Evolutionary conservation across 2,888 invertebrate genomes (phyloP).

Genomic region (Archaeoteleia sp.): DNA sequence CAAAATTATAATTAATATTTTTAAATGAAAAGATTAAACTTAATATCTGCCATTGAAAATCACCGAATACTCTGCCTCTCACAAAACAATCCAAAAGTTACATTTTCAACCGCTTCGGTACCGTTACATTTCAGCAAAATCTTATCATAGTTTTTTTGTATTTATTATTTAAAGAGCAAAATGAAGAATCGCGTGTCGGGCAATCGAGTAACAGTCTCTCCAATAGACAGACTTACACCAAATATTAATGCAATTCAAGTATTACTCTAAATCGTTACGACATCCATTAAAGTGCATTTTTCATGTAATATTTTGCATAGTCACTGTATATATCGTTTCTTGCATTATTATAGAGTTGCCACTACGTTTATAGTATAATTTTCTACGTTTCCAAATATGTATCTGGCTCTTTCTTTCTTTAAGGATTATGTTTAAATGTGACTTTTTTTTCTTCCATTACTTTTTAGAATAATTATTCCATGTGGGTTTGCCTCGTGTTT

Average conservation of each 20-base stretch:
- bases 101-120: too few species aligned
- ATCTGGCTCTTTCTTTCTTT: slow-evolving; percentile 55
- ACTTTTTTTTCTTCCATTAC: slow-evolving; percentile 18
- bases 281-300: slow-evolving; percentile 67
- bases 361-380: slow-evolving; percentile 69
- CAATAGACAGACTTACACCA: slow-evolving; percentile 63
- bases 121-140: too few species aligned
- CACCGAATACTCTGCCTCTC: slow-evolving; percentile 55
- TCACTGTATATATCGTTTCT: slow-evolving; percentile 67
- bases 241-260: slow-evolving; percentile 65
- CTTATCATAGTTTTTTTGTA: too few species aligned
- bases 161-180: neutral
- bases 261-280: slow-evolving; percentile 66
- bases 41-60: slow-evolving; percentile 59
- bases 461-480: slow-evolving; percentile 52
- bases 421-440: slow-evolving; percentile 36
- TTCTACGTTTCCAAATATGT: slow-evolving; percentile 69
- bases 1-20: slow-evolving; percentile 58
- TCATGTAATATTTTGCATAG: slow-evolving; percentile 69
- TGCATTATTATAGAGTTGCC: slow-evolving; percentile 68
- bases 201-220: slow-evolving; percentile 55
- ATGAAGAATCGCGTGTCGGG: slow-evolving; percentile 16
- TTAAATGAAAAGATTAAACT: slow-evolving; percentile 58
- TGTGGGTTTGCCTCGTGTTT: slow-evolving; percentile 63
- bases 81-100: slow-evolving; percentile 22